These are phyloP conservation scores for Holotrichia oblita DNA, from an alignment of 1,140 invertebrate species.

Conservation along the genomic window DNA sequence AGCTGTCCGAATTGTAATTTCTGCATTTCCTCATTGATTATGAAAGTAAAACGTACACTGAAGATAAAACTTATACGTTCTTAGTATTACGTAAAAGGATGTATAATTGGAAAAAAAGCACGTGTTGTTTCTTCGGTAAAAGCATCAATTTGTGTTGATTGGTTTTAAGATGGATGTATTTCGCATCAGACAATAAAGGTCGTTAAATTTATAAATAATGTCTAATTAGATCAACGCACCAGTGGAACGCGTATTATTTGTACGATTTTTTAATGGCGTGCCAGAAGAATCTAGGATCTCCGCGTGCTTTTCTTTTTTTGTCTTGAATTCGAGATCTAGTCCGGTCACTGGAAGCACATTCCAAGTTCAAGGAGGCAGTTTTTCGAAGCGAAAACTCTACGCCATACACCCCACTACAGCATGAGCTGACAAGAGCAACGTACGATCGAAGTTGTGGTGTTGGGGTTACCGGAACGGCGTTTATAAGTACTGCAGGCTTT, in stretches of 20 bases:
- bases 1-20: not conserved
- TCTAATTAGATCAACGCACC: not conserved
- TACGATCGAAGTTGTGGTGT: not conserved
- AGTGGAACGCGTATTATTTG: not conserved
- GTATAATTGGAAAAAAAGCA: not conserved
- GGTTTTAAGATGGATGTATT: not conserved
- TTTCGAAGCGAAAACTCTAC: not conserved
- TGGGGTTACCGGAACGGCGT: not conserved
- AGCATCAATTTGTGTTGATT: not conserved
- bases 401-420: conserved; percentile 9
- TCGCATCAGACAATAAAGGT: not conserved
- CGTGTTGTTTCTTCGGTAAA: not conserved
- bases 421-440: conserved; percentile 13
- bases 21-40: too few species aligned
- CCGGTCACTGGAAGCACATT: conserved; percentile 11
- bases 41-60: too few species aligned
- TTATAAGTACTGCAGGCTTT: not conserved
- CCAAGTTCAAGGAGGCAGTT: conserved; percentile 29
- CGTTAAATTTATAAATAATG: not conserved
- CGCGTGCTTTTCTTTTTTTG: not conserved
- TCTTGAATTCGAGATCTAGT: not conserved
- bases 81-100: too few species aligned
- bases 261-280: not conserved
- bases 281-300: not conserved
- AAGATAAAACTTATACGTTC: too few species aligned